Percentiles rank a stretch among this genome's conserved stretches.
These are phyloP conservation scores for Trachops cirrhosus DNA, from an alignment of 2,797 vertebrate genomes.

Conservation along the genomic window DNA sequence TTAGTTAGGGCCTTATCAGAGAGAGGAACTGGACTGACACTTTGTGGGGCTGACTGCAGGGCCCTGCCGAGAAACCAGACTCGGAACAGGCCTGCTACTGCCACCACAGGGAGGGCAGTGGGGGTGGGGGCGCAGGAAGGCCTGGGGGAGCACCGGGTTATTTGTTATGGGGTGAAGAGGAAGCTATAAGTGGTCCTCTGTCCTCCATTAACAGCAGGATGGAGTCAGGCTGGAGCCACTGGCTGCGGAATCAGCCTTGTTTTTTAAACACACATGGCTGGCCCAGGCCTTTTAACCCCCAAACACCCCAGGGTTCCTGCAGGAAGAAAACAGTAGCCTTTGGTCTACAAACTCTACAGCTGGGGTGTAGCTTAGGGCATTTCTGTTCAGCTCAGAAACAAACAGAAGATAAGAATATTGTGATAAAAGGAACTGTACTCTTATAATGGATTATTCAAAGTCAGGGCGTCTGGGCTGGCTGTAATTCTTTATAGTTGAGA, in stretches of 20 bases:
- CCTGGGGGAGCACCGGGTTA: conserved; percentile 84
- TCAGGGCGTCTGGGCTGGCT: conserved; percentile 45
- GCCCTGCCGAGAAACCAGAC: conserved; percentile 8
- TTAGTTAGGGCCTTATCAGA: conserved; percentile 14
- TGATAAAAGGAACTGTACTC: conserved; percentile 63
- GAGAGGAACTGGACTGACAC: conserved; percentile 9
- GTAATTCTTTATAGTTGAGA: conserved; percentile 44
- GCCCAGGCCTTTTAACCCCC: conserved; percentile 85
- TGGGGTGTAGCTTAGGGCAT: conserved; percentile 68
- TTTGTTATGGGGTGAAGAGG: conserved; percentile 85
- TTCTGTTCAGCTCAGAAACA: conserved; percentile 71
- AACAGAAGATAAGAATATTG: conserved; percentile 77
- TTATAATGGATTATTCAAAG: conserved; percentile 72
- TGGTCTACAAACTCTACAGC: conserved; percentile 73
- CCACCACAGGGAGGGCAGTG: neutral
- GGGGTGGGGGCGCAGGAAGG: conserved; percentile 85
- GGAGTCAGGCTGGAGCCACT: conserved; percentile 86
- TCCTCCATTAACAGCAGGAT: conserved; percentile 88
- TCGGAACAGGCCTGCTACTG: conserved; percentile 30
- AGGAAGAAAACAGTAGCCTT: conserved; percentile 79
- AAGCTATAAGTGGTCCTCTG: conserved; percentile 85
- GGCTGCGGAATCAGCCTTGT: conserved; percentile 85
- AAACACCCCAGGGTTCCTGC: conserved; percentile 73
- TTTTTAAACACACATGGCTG: conserved; percentile 85
- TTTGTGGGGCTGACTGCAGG: neutral